Evolutionary conservation across 2,797 vertebrate species (phyloP), one percentile per base, ranked within the genome.

Genomic region (Sparidentex hasta): DNA sequence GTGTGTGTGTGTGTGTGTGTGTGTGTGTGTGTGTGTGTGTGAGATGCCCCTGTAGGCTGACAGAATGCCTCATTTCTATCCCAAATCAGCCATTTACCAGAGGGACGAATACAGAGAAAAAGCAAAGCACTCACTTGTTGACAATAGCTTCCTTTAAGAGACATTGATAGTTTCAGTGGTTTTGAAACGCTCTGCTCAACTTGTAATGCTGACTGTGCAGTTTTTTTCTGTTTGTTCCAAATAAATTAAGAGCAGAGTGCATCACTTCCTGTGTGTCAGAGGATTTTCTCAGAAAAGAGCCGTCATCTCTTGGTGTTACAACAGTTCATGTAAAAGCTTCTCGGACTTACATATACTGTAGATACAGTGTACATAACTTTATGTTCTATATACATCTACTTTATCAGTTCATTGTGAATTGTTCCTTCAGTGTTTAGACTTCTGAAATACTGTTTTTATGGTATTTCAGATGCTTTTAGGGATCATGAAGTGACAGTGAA

Each of bases 261-360:
- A 65, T 80, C 57, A 55, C 73, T 77, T 76, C 65, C 81, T 85
- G 62, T 76, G 57, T 62, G 71, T 78, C 70, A 63, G 25, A 72
- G 64, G 33, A 27, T 21, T 21, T 65, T 72, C 44, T 14, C 64
- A 33, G 29, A 46, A 56, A 47, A 23, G 33, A 52, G 5, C 1
- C 0, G 23, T 51, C n/a, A 14, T n/a, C 17, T 38, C 5, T 0
- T 3, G 7, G 16, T 59, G 65, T 57, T 48, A 23, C 11, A 71
- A 4, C n/a, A 47, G 6, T 47, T 33, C 46, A 21, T 59, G 12
- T 16, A 12, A 33, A 74, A 48, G 44, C 38, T 7, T 71, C n/a
- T 11, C 3, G 17, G 3, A 64, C 47, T 12, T 21, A 25, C 2
- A 21, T 29, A 47, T 3, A 43, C 25, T 69, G 16, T 44, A 23